These are phyloP conservation scores for Liodrosophila aerea DNA, from an alignment of 2,888 invertebrate species.

Conservation along the genomic window DNA sequence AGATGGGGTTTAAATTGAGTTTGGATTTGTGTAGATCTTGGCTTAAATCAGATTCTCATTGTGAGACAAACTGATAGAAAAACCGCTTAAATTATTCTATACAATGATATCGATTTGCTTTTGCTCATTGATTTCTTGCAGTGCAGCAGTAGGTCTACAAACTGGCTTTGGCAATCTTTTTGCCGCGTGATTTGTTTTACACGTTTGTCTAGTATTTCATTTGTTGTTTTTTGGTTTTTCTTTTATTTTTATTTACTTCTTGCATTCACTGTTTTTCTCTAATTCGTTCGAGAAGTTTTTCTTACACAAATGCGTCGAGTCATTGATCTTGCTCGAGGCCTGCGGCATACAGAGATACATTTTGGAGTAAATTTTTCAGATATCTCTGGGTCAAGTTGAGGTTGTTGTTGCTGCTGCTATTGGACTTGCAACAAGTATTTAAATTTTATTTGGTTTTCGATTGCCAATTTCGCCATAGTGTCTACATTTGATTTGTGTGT, in stretches of 20 bases:
- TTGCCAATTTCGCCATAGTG: conserved; percentile 32
- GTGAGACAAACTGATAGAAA: too few relatives aligned
- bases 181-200: conserved; percentile 38
- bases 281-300: conserved; percentile 32
- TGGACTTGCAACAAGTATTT: conserved; percentile 20
- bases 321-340: conserved; percentile 67
- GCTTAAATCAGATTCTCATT: too few relatives aligned
- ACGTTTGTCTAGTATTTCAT: conserved; percentile 34
- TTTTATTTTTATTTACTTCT: conserved; percentile 1
- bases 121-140: conserved; percentile 15
- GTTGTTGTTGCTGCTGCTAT: conserved; percentile 12
- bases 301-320: conserved; percentile 39
- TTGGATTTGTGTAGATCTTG: background rate
- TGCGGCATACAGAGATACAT: conserved; percentile 27
- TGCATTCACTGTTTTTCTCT: background rate
- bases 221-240: too few relatives aligned
- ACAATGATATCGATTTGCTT: conserved; percentile 2
- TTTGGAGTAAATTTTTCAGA: conserved; percentile 32
- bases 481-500: conserved; percentile 10
- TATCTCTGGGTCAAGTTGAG: conserved; percentile 48
- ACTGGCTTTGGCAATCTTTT: conserved; percentile 41
- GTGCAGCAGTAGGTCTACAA: background rate
- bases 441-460: conserved; percentile 10
- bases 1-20: background rate
- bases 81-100: too few relatives aligned